Percentiles rank a stretch among this genome's conserved stretches.
Conservation (phyloP, 2,888 invertebrate species). For the Phengaris arion region DNA sequence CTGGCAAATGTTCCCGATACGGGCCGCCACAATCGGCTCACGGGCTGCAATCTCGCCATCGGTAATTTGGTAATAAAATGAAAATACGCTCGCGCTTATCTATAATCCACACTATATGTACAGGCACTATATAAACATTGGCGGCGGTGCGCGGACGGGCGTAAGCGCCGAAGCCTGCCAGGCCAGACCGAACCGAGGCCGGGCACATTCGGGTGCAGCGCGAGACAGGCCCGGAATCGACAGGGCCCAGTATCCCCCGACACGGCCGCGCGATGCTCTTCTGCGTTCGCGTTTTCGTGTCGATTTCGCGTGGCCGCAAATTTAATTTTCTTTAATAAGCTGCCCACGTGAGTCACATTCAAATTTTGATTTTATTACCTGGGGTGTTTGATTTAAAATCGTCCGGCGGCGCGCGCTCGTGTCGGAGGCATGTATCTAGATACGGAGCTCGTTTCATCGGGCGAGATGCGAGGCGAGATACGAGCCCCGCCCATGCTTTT, state of each 20-base stretch:
- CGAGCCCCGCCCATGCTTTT: slow-evolving; percentile 75
- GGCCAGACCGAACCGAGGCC: slow-evolving; percentile 40
- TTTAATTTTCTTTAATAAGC: slow-evolving; percentile 79
- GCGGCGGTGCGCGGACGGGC: slow-evolving; percentile 44
- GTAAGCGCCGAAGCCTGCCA: slow-evolving; percentile 48
- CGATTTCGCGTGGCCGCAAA: slow-evolving; percentile 72
- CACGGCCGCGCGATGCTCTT: slow-evolving; percentile 45
- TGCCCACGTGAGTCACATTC: slow-evolving; percentile 41
- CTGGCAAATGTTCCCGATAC: slow-evolving; percentile 72
- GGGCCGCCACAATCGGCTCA: slow-evolving; percentile 59
- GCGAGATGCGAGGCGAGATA: slow-evolving; percentile 66
- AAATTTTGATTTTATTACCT: slow-evolving; percentile 46
- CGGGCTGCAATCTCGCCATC: slow-evolving; percentile 67
- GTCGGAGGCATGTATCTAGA: slow-evolving; percentile 74
- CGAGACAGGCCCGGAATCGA: slow-evolving; percentile 42
- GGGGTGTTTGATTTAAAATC: slow-evolving; percentile 42
- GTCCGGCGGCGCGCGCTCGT: slow-evolving; percentile 44
- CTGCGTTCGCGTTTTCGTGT: slow-evolving; percentile 62
- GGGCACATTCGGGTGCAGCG: slow-evolving; percentile 34
- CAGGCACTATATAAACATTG: slow-evolving; percentile 70
- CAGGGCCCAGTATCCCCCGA: slow-evolving; percentile 57
- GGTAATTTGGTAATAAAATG: slow-evolving; percentile 81
- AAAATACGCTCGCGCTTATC: slow-evolving; percentile 77
- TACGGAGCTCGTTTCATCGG: slow-evolving; percentile 72
- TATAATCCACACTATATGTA: slow-evolving; percentile 73